phyloP scores from a whole-genome alignment of 2,888 invertebrate species.

The Drosophila neonasuta region DNA sequence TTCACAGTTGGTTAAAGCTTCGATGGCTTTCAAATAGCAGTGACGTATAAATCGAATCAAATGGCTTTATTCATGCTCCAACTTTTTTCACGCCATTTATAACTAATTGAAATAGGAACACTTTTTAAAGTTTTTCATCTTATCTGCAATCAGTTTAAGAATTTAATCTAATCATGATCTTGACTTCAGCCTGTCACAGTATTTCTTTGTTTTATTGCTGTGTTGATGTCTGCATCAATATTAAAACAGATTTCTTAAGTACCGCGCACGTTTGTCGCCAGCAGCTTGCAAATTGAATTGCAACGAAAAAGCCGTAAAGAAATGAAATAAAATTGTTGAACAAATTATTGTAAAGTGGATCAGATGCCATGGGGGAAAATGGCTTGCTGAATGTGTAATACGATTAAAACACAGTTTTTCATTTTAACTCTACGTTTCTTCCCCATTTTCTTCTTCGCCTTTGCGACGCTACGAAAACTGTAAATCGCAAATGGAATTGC shows the following conservation, averaged over 20 bases:
- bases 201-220: neutral
- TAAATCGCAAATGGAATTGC: conserved; percentile 7
- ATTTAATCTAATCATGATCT: neutral
- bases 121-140: neutral
- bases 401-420: conserved; percentile 52
- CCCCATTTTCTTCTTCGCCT: neutral
- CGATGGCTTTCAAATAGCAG: neutral
- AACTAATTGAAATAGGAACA: neutral
- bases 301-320: neutral
- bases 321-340: conserved; percentile 6
- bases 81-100: neutral
- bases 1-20: neutral
- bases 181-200: neutral
- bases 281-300: neutral
- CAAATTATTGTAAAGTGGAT: conserved; percentile 6
- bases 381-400: conserved; percentile 25
- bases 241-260: neutral
- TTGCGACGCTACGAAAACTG: too few species aligned
- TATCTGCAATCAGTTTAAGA: neutral
- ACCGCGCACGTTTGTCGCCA: neutral
- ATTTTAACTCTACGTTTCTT: conserved; percentile 3
- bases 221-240: neutral
- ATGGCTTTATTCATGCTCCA: neutral
- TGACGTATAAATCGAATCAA: conserved; percentile 12
- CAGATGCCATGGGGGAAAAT: neutral